Evolutionary conservation across 2,888 invertebrate species (phyloP).

Genomic region (Ceraclea dissimilis): DNA sequence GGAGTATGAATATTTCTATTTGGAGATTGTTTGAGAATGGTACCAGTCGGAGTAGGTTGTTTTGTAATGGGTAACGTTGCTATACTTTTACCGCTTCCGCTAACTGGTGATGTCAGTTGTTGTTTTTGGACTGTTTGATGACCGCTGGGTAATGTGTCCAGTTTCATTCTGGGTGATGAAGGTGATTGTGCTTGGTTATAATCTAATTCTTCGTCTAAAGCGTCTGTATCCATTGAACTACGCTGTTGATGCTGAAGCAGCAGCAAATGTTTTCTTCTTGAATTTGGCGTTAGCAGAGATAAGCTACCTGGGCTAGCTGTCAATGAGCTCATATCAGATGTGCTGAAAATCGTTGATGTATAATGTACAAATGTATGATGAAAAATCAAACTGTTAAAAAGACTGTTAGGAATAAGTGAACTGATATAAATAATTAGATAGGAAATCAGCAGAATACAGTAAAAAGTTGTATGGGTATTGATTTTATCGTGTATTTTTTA

Average conservation of each 20-base stretch:
- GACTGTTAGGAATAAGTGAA: too few species aligned
- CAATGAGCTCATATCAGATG: slow-evolving; percentile 38
- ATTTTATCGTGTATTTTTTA: not conserved
- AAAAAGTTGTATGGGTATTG: too few species aligned
- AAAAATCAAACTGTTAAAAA: not conserved
- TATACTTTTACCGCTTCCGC: slow-evolving; percentile 15
- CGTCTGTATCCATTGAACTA: slow-evolving; percentile 80
- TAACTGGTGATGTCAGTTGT: slow-evolving; percentile 42
- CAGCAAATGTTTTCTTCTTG: slow-evolving; percentile 67
- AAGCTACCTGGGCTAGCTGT: slow-evolving; percentile 40
- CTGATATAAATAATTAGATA: not conserved
- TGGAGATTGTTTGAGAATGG: slow-evolving; percentile 31
- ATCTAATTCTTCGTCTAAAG: slow-evolving; percentile 64
- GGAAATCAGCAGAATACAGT: too few species aligned
- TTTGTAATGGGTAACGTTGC: slow-evolving; percentile 43
- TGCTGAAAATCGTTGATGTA: slow-evolving; percentile 29
- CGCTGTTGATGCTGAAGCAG: slow-evolving; percentile 77
- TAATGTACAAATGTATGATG: not conserved
- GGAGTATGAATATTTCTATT: slow-evolving; percentile 38
- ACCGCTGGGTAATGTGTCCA: slow-evolving; percentile 38
- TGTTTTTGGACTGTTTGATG: slow-evolving; percentile 37
- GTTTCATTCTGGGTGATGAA: slow-evolving; percentile 46
- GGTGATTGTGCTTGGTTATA: slow-evolving; percentile 42
- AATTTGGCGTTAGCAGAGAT: slow-evolving; percentile 67
- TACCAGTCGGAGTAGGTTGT: slow-evolving; percentile 35